Conservation (phyloP, 2,797 vertebrate genomes). For the Halcyon chelicuti region DNA sequence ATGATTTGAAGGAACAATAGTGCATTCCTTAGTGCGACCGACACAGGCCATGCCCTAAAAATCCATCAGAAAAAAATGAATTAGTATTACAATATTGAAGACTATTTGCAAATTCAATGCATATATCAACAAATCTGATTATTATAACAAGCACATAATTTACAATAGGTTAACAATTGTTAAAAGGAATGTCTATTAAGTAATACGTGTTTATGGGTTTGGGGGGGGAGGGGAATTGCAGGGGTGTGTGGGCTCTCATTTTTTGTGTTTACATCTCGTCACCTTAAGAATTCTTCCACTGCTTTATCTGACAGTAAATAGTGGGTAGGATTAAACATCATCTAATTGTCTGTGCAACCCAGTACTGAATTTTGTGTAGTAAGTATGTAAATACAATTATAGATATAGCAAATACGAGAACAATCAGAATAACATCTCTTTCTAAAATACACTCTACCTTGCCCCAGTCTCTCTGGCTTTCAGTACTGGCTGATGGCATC, state of each 20-base stretch:
- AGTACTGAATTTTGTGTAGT: constrained; percentile 42
- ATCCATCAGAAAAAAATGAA: neutral
- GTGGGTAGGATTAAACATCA: neutral
- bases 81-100: neutral
- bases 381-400: neutral
- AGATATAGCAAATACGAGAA: constrained; percentile 11
- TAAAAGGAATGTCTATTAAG: neutral
- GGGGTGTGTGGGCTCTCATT: neutral
- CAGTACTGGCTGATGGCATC: constrained; percentile 97
- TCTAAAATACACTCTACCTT: constrained; percentile 85
- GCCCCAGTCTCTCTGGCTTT: constrained; percentile 98
- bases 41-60: constrained; percentile 98
- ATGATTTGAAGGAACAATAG: constrained; percentile 97
- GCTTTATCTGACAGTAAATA: neutral
- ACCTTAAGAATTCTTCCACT: neutral
- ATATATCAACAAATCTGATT: neutral
- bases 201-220: neutral
- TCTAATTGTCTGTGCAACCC: neutral
- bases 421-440: constrained; percentile 26
- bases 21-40: constrained; percentile 97
- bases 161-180: neutral
- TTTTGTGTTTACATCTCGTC: neutral
- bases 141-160: neutral
- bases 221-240: too few relatives aligned
- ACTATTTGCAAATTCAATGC: neutral